These are phyloP conservation scores for Lordiphosa fenestrarum DNA, from an alignment of 2,888 invertebrate species.

Conservation along the genomic window DNA sequence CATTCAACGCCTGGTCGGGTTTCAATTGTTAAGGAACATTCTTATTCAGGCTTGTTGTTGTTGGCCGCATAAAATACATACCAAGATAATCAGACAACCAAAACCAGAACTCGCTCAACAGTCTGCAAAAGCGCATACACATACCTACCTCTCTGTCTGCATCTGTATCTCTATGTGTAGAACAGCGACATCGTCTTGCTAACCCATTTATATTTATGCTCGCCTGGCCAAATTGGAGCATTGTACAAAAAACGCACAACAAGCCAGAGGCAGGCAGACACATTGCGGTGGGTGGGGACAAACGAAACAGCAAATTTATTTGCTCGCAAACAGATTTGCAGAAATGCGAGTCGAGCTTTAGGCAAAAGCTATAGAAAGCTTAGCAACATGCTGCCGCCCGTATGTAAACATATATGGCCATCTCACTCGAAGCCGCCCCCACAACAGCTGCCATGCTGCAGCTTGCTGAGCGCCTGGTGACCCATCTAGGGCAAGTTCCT, in stretches of 20 bases:
- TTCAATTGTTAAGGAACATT: too few species aligned
- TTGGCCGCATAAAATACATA: constrained; percentile 31
- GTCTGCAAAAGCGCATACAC: constrained; percentile 19
- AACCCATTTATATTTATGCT: constrained; percentile 75
- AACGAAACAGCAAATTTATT: background rate
- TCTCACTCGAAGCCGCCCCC: background rate
- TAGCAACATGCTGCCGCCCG: constrained; percentile 5
- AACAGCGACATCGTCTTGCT: constrained; percentile 35
- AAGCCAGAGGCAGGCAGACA: constrained; percentile 10
- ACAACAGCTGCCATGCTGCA: constrained; percentile 23
- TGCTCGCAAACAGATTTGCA: background rate
- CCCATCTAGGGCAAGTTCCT: constrained; percentile 80
- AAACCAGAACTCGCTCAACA: constrained; percentile 54
- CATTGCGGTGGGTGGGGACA: background rate
- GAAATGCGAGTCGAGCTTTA: constrained; percentile 1
- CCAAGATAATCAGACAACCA: constrained; percentile 25
- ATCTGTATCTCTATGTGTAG: constrained; percentile 4
- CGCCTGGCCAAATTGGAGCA: constrained; percentile 81
- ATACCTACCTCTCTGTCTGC: background rate
- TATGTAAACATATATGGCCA: constrained; percentile 1
- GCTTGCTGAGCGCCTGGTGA: constrained; percentile 66
- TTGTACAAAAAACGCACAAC: constrained; percentile 76
- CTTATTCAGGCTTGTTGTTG: constrained; percentile 21
- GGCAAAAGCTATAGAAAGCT: constrained; percentile 1
- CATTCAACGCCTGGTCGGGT: too few species aligned